A percentile compares a stretch with the other conserved stretches of the same genome.
phyloP scores from a whole-genome alignment of 2,888 invertebrate species.

The Rhingia campestris region DNA sequence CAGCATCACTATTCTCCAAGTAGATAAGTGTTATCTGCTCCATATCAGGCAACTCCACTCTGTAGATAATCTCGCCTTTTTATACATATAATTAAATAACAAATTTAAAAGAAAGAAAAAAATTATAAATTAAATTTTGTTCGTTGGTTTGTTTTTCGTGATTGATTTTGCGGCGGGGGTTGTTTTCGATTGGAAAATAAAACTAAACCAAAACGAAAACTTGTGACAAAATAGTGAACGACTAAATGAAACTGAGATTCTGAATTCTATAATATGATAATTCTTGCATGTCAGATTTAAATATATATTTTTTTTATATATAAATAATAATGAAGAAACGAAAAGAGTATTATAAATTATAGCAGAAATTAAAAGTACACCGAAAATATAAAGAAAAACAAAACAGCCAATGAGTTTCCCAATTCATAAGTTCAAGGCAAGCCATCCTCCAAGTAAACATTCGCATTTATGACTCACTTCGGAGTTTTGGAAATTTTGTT shows the following conservation, averaged over 20 bases:
- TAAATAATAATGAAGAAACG: background rate
- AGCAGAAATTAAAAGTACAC: constrained; percentile 7
- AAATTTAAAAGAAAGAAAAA: constrained; percentile 74
- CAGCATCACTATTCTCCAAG: constrained; percentile 90
- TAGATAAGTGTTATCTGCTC: constrained; percentile 96
- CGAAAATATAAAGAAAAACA: constrained; percentile 30
- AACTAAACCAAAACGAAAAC: constrained; percentile 40
- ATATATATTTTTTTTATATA: constrained; percentile 20
- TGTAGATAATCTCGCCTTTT: constrained; percentile 94
- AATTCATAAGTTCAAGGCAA: constrained; percentile 30
- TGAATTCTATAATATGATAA: constrained; percentile 41
- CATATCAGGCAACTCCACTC: constrained; percentile 96
- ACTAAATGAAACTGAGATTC: constrained; percentile 52
- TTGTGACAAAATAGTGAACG: constrained; percentile 61
- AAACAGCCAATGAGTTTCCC: constrained; percentile 55
- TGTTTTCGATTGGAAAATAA: constrained; percentile 69
- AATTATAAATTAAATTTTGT: constrained; percentile 73
- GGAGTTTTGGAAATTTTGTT: constrained; percentile 17
- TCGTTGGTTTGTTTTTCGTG: constrained; percentile 72
- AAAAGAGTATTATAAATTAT: constrained; percentile 17
- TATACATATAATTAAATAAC: constrained; percentile 74
- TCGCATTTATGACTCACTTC: constrained; percentile 19
- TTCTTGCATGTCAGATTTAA: constrained; percentile 28
- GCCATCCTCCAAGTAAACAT: constrained; percentile 42
- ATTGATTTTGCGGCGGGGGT: constrained; percentile 66